phyloP scores from a whole-genome alignment of 2,888 invertebrate genomes.

The Epirrhoe alternata region DNA sequence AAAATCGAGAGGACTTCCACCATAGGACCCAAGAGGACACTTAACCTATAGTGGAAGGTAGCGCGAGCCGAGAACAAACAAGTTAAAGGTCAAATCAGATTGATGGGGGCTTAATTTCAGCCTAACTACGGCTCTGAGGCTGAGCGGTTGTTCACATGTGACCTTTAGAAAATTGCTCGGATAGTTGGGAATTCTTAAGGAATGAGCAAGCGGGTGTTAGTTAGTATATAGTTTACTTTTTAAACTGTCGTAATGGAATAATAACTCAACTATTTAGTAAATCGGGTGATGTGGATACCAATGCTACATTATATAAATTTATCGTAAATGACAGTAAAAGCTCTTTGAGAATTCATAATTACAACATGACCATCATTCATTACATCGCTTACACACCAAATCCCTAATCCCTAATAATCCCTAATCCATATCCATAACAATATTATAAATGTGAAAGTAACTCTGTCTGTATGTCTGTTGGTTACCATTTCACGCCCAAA shows the following conservation, averaged over 20 bases:
- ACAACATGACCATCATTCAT: no score
- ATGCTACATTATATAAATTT: neutral
- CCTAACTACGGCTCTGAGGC: slow-evolving; percentile 45
- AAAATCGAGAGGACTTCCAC: no score
- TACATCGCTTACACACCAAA: no score
- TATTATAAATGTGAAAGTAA: no score
- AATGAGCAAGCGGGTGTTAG: slow-evolving; percentile 39
- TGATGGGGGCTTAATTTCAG: neutral
- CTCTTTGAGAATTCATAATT: no score
- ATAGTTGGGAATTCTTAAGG: slow-evolving; percentile 57
- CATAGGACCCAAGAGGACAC: no score
- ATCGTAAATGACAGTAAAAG: neutral
- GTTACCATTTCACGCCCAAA: no score
- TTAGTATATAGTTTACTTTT: slow-evolving; percentile 30
- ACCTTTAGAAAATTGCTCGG: slow-evolving; percentile 74
- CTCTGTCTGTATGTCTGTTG: no score
- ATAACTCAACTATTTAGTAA: slow-evolving; percentile 24
- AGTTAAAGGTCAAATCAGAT: neutral
- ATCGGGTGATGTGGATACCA: neutral
- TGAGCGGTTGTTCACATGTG: slow-evolving; percentile 77
- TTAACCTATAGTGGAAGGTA: no score
- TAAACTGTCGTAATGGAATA: slow-evolving; percentile 23
- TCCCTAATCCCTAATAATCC: no score
- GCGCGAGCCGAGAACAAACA: no score
- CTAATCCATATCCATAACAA: no score